These are phyloP conservation scores for Pimephales promelas DNA, from an alignment of 2,113 vertebrate genomes.

Conservation along the genomic window DNA sequence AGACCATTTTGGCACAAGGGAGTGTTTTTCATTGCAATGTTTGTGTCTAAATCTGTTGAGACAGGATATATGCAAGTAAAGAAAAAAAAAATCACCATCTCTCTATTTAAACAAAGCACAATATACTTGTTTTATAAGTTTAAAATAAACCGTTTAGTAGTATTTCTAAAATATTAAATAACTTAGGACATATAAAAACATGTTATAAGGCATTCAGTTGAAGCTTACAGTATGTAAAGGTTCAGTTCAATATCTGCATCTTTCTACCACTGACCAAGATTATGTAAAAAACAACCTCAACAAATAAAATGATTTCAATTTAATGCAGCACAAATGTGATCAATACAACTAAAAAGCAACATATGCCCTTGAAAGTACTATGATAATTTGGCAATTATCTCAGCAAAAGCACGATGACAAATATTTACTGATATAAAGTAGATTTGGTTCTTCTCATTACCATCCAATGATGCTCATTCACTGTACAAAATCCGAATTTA, in stretches of 20 bases:
- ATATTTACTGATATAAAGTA: not conserved
- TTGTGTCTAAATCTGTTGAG: too few relatives aligned
- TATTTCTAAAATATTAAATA: conserved; percentile 51
- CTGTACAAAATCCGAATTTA: conserved; percentile 37
- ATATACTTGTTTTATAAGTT: conserved; percentile 1
- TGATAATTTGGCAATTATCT: not conserved
- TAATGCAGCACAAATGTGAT: conserved; percentile 58
- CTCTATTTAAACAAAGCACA: conserved; percentile 38
- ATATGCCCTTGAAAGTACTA: conserved; percentile 41
- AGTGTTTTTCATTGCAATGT: conserved; percentile 41
- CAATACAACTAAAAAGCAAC: conserved; percentile 34
- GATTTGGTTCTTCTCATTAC: conserved; percentile 30
- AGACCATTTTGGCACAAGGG: conserved; percentile 20
- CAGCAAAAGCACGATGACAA: conserved; percentile 17
- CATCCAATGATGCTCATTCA: conserved; percentile 21
- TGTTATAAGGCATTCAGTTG: conserved; percentile 71
- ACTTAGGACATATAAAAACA: conserved; percentile 71
- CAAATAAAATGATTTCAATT: conserved; percentile 51
- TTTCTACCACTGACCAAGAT: conserved; percentile 46
- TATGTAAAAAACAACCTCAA: conserved; percentile 62
- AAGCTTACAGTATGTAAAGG: conserved; percentile 61
- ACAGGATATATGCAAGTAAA: too few relatives aligned
- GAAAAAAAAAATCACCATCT: conserved; percentile 3
- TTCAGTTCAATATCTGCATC: conserved; percentile 62
- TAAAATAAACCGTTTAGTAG: not conserved